Base-by-base conservation (phyloP, 2,797 vertebrate species). In the Crax fasciolata region DNA sequence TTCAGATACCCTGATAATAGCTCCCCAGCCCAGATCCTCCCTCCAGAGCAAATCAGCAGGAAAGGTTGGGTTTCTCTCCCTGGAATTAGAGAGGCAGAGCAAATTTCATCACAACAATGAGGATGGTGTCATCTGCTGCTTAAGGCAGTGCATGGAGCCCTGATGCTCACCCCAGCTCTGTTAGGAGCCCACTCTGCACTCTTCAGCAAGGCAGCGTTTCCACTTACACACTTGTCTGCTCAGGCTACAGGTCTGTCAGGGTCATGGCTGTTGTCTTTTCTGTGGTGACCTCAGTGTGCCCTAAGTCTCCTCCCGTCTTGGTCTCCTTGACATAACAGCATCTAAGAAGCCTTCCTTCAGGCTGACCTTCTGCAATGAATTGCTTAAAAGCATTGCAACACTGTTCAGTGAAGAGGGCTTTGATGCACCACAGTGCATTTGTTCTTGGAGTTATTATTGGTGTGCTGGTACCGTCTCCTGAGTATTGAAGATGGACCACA, bases 11-110 rank as follows among this genome's bases (percentile, higher is more conserved):
- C 15, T 39, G 32, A 52, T 18, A 54, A 70, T 13, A 44, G 12
- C 4, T 84, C n/a, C 20, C 6, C 39, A 58, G 3, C 5, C 19
- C 27, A 85, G 61, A 63, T 6, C 21, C 7, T 62, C 24, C n/a
- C 19, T n/a, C 2, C 0, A 1, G 1, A 1, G 0, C 71, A 21
- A 55, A 6, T 61, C 25, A 58, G 61, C 28, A n/a, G 41, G 27
- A 65, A 66, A 68, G 30, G 12, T 4, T 76, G 48, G 11, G 54
- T 66, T 61, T 84, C 49, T 38, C 13, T 43, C 27, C n/a, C 25
- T 38, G 18, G 11, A 14, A 6, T 59, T 49, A 48, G 10, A 61
- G 25, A 35, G 4, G 19, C 4, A 74, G 27, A 59, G 10, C 2
- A 5, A 41, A 38, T 28, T 76, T 17, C 7, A 67, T 44, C 32